Percentiles rank a stretch among this genome's conserved stretches.
phyloP scores from a whole-genome alignment of 2,888 invertebrate genomes.

The Caenorhabditis japonica region DNA sequence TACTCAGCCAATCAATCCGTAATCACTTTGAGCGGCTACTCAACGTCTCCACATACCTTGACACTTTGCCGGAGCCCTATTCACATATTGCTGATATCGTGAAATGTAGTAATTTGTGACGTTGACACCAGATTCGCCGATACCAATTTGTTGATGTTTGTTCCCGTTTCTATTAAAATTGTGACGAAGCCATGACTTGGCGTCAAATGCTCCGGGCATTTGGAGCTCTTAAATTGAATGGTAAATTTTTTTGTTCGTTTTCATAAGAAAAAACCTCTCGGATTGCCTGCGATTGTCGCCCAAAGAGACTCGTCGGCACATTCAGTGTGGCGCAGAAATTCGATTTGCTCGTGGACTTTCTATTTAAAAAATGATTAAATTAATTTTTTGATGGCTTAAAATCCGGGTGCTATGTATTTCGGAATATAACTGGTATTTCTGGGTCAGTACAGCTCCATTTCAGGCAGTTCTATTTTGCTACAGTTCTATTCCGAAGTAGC shows the following conservation, averaged over 20 bases:
- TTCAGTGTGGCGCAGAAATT: conserved; percentile 39
- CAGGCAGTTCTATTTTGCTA: no score
- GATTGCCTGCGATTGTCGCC: conserved; percentile 58
- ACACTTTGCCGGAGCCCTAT: conserved; percentile 40
- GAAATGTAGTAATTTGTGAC: conserved; percentile 55
- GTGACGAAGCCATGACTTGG: background rate
- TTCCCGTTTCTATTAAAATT: background rate
- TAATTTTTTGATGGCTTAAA: background rate
- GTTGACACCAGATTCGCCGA: background rate
- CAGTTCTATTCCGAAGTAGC: no score
- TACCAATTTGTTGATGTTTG: no score
- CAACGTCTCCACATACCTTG: conserved; percentile 13
- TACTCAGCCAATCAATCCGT: no score
- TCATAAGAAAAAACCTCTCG: conserved; percentile 36
- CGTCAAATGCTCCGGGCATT: conserved; percentile 55
- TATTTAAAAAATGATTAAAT: background rate
- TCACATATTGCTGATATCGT: conserved; percentile 59
- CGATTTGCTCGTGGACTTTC: conserved; percentile 37
- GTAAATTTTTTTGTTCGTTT: background rate
- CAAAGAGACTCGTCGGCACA: conserved; percentile 59
- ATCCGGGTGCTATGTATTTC: no score
- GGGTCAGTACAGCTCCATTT: no score
- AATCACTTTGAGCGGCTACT: no score
- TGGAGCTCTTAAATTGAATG: conserved; percentile 16
- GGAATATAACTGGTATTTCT: no score